Conservation (phyloP, 2,888 invertebrate genomes). For the Drosophila hawaiiensis region DNA sequence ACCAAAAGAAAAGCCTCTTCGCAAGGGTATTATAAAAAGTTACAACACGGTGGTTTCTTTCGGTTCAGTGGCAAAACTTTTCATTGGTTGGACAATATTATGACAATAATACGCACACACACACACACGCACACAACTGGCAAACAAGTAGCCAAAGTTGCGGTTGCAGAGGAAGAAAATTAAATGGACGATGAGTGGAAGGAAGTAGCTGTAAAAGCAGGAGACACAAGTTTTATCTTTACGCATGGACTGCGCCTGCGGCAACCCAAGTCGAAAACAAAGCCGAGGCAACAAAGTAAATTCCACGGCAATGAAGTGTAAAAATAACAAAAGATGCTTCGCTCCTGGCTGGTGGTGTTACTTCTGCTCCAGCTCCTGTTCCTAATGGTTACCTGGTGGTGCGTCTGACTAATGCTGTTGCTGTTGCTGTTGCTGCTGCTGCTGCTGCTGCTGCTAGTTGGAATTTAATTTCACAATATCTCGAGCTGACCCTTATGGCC, state of each 20-base stretch:
- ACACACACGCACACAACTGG: constrained; percentile 30
- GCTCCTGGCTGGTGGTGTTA: neutral
- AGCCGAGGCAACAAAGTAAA: constrained; percentile 74
- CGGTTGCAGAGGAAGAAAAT: constrained; percentile 17
- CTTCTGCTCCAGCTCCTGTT: neutral
- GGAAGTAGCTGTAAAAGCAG: constrained; percentile 49
- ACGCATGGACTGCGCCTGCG: constrained; percentile 74
- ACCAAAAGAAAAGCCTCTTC: too few relatives aligned
- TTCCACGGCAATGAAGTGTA: constrained; percentile 80
- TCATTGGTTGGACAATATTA: constrained; percentile 69
- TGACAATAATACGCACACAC: constrained; percentile 58
- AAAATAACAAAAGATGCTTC: constrained; percentile 76
- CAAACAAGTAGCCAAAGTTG: constrained; percentile 56
- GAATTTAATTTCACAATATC: constrained; percentile 78
- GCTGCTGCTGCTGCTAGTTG: constrained; percentile 54
- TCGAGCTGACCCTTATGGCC: constrained; percentile 5
- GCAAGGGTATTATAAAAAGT: constrained; percentile 36
- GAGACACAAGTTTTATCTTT: constrained; percentile 78
- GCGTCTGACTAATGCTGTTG: neutral
- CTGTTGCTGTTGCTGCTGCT: constrained; percentile 20
- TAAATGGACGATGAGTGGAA: constrained; percentile 11
- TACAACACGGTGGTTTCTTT: constrained; percentile 42
- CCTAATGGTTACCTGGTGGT: constrained; percentile 16
- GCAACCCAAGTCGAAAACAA: constrained; percentile 70
- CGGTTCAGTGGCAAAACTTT: constrained; percentile 70